Evolutionary conservation across 2,797 vertebrate species (phyloP), one percentile per base, ranked within the genome.

Genomic region (Hyperoplus immaculatus): DNA sequence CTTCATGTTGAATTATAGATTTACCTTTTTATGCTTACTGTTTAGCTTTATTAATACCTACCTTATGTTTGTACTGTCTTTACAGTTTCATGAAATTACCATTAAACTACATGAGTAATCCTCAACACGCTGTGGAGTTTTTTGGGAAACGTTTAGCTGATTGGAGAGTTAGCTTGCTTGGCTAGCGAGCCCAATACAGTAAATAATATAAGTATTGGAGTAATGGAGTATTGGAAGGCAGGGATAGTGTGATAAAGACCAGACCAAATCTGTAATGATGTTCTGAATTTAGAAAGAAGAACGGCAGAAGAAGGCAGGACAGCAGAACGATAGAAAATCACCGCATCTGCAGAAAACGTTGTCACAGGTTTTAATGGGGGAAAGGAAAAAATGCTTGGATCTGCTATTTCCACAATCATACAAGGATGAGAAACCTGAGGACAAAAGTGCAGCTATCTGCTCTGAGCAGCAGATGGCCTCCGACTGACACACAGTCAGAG

Each of bases 301-400:
- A 29, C 29, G 77, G 75, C 59, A 70, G 71, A 82, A 78, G 80
- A 77, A 64, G 84, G 73, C 57, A 84, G 29, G 29, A 72, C 67
- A 69, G 77, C 50, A 79, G 68, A 77, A 11, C 72, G 78, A 81
- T 76, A 75, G 72, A 91, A 89, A 90, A 88, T 82, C 90, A 79
- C 81, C 84, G 83, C 65, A 80, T 90, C 80, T 86, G 86, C 90
- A 89, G 53, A 86, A 89, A 81, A 49, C 12, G 54, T 70, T 77
- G 21, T 76, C 14, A 58, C 64, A 77, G 79, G 81, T 89, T 89
- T 86, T 90, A 89, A 88, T 81, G 70, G 76, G 80, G 45, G 71
- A 47, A 39, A 71, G 51, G n/a, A 56, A 71, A 78, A 89, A 89
- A 69, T 87, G 88, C 85, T 92, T 72, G 59, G 70, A 60, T 69